Conservation (phyloP, 2,888 invertebrate genomes). For the Apotomis betuletana region DNA sequence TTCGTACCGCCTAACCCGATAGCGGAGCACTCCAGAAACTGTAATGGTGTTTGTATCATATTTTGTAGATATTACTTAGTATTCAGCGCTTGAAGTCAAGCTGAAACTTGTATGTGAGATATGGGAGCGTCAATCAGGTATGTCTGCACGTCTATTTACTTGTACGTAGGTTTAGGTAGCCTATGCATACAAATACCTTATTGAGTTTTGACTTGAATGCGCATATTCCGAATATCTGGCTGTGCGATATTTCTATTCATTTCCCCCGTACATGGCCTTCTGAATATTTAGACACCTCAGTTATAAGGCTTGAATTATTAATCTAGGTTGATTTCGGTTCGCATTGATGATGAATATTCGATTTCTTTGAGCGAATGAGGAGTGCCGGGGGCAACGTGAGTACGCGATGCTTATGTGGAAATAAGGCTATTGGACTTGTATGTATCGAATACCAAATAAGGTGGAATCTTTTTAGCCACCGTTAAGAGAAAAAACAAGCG, state of each 20-base stretch:
- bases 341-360: constrained; percentile 42
- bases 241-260: constrained; percentile 43
- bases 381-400: neutral
- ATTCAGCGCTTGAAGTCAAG: constrained; percentile 23
- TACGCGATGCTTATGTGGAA: constrained; percentile 12
- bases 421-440: constrained; percentile 7
- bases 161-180: constrained; percentile 48
- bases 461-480: neutral
- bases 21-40: constrained; percentile 24
- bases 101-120: constrained; percentile 16
- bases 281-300: constrained; percentile 33
- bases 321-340: constrained; percentile 34
- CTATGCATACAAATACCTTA: constrained; percentile 55
- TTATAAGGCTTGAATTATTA: constrained; percentile 36
- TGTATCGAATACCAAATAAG: constrained; percentile 11
- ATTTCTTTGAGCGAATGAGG: constrained; percentile 36
- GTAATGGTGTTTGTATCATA: constrained; percentile 28
- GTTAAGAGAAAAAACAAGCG: neutral
- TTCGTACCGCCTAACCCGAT: constrained; percentile 10
- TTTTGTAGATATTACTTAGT: constrained; percentile 32
- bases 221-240: constrained; percentile 6
- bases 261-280: constrained; percentile 40
- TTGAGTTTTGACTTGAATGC: constrained; percentile 19
- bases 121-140: constrained; percentile 28
- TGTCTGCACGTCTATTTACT: constrained; percentile 38